phyloP scores from a whole-genome alignment of 2,797 vertebrate species.

The Paedocypris micromegethes region DNA sequence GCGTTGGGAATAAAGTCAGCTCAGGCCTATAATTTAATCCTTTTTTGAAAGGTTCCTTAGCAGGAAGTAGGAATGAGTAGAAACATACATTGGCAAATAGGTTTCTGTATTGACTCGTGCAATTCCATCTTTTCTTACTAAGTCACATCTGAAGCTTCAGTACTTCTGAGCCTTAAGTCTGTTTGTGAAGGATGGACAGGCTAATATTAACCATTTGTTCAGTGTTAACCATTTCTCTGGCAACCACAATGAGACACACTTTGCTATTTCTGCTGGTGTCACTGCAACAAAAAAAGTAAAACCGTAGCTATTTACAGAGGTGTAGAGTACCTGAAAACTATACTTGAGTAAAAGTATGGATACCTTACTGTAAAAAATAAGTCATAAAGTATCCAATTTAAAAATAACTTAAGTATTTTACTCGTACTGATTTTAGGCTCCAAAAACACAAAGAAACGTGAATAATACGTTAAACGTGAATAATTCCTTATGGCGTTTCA shows the following conservation, averaged over 20 bases:
- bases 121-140: too few relatives aligned
- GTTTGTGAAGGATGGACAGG: background rate
- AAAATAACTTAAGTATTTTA: too few relatives aligned
- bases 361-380: too few relatives aligned
- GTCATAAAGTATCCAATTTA: too few relatives aligned
- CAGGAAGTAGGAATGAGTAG: background rate
- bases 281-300: slow-evolving; percentile 10
- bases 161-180: background rate
- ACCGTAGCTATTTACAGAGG: slow-evolving; percentile 15
- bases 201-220: slow-evolving; percentile 13
- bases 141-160: background rate
- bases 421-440: too few relatives aligned
- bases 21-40: background rate
- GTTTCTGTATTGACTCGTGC: background rate
- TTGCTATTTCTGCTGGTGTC: slow-evolving; percentile 11
- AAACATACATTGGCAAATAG: background rate
- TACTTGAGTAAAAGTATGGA: too few relatives aligned
- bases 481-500: too few relatives aligned
- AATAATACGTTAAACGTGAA: too few relatives aligned
- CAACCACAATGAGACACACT: slow-evolving; percentile 23
- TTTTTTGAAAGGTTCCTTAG: background rate
- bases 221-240: slow-evolving; percentile 5
- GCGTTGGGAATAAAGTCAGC: background rate
- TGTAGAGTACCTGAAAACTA: background rate
- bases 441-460: too few relatives aligned